Evolutionary conservation across 2,888 invertebrate species (phyloP).

Genomic region (Rhyacophila evoluta): DNA sequence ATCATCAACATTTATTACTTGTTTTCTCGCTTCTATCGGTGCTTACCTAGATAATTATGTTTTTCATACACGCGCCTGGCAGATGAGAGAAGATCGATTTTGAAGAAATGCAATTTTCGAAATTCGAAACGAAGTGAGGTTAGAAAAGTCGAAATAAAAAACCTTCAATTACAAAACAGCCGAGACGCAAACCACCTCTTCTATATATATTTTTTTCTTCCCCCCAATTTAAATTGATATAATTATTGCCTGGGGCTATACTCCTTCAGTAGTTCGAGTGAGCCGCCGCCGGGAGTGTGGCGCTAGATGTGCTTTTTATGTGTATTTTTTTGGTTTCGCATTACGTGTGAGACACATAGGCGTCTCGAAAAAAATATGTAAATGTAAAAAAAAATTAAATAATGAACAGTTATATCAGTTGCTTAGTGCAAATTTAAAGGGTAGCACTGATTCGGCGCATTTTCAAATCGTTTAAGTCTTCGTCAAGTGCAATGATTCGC

Average conservation of each 20-base stretch:
- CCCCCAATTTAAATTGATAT: conserved; percentile 42
- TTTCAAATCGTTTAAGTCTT: too few relatives aligned
- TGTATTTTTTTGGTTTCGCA: background rate
- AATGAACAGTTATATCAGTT: too few relatives aligned
- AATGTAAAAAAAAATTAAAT: too few relatives aligned
- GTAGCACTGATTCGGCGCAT: too few relatives aligned
- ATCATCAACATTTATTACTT: too few relatives aligned
- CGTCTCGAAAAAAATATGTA: background rate
- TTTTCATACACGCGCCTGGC: background rate
- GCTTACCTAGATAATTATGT: background rate
- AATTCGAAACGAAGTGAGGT: conserved; percentile 16
- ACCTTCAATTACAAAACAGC: conserved; percentile 17
- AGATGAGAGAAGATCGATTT: background rate
- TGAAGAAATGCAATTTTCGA: background rate
- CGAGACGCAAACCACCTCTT: conserved; percentile 29
- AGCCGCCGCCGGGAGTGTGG: conserved; percentile 50
- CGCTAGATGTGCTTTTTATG: conserved; percentile 45
- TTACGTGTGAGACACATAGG: background rate
- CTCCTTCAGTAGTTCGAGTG: conserved; percentile 53
- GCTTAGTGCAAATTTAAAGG: too few relatives aligned
- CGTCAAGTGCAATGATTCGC: too few relatives aligned
- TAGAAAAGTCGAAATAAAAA: conserved; percentile 20
- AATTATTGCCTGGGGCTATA: conserved; percentile 49
- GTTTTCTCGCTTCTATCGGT: background rate
- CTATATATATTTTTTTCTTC: conserved; percentile 22